Base-by-base conservation (phyloP, 2,888 invertebrate genomes). In the Cantharis rustica region DNA sequence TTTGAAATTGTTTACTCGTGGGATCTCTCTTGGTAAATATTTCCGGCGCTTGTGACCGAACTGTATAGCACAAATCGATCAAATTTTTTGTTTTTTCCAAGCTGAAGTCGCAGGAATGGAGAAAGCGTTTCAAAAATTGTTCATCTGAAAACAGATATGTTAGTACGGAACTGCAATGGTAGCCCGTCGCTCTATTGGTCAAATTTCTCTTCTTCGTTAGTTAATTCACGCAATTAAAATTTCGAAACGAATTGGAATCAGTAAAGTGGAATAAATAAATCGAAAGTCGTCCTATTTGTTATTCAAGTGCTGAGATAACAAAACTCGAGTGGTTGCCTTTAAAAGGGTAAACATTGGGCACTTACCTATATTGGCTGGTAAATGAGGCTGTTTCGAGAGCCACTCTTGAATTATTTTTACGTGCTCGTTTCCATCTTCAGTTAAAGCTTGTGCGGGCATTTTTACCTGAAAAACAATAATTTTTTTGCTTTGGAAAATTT, bases 361-460 rank as follows among this genome's bases (percentile, higher is more conserved):
- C 75, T 90, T 89, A 93, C 93, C 91, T 78, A 93, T 91, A 81
- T 91, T 90, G 83, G 92, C 90, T 0, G 93, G 93, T 68, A 94
- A 88, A 87, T 93, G 93, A 0, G 91, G 90, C 82, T 93, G 93
- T 80, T 90, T 91, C 79, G 85, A 85, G 9, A 93, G 87, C 93
- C 93, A 93, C 77, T 90, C 89, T 84, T 89, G 90, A 66, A 92
- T 75, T 0, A 73, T 61, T 66, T 72, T 69, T 27, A 75, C 23
- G 26, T 75, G 69, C 20, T 75, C 69, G 16, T 47, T 15, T 23
- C 17, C 16, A 17, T 47, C 31, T 2, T 72, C 63, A 5, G 31
- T 16, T 11, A 11, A 15, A 64, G 69, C 13, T 20, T 47, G n/a
- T 74, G 70, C 74, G 0, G 74, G 73, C 73, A 73, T 73, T 9